Evolutionary conservation across 23 tunicate genomes (phyloP), one percentile per base, ranked within the genome.

Genomic region (Diplosoma virens): DNA sequence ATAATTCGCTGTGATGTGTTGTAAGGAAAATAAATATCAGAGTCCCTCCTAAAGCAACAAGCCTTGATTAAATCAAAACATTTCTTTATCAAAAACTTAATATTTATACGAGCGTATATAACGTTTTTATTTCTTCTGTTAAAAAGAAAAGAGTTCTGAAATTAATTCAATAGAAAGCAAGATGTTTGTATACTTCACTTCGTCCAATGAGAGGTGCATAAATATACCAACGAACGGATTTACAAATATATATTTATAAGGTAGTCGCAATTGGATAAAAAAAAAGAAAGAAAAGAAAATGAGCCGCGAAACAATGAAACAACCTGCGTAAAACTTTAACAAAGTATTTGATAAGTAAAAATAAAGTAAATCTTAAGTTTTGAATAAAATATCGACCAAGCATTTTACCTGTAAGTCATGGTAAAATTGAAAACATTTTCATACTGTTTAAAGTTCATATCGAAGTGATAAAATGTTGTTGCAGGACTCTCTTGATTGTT

Each of bases 321-420:
- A 11, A 45, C 16, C 52, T 9, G 52, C 16, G 52, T 9, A 45
- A 45, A 9, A 45, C 11, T 45, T 9, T 16, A 16, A 45, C 11
- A 45, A 45, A 11, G 16, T 11, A 9, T 45, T 16, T 9, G 14
- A 45, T 45, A 45, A 45, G 11, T 45, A 16, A 9, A 9, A 45
- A 58, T 20, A 6, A 21, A 14, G 22, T 14, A 17, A 58, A 58
- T 17, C 17, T 18, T n/a, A 58, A 58, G 20, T 14, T 11, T 11
- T 6, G 23, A 58, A 17, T 14, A 58, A 58, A 58, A 17, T 6
- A 14, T 6, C 20, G 6, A 14, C 7, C 17, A 58, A 14, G 21
- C 22, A 58, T 20, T 29, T 36, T 58, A 75, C 80, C 70, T 75
- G 69, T 75, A 75, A 28, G 80, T 75, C 80, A 75, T 75, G 18